phyloP scores from a whole-genome alignment of 2,113 vertebrate genomes.

The Hippopotamus amphibius region DNA sequence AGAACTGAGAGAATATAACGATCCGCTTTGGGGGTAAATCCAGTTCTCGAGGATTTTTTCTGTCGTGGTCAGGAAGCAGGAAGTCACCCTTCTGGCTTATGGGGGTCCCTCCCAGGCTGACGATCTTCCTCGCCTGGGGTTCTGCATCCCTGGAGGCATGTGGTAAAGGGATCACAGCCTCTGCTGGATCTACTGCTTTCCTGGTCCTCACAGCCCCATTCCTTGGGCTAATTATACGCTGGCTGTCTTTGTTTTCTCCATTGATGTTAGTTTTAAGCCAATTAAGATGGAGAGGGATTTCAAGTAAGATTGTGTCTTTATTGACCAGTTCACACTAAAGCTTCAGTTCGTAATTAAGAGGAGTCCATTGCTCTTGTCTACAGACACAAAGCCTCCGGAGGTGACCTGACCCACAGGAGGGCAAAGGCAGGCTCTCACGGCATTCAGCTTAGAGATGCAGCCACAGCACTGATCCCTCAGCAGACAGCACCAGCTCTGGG shows the following conservation, averaged over 20 bases:
- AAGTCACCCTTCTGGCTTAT: background rate
- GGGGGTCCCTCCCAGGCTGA: background rate
- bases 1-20: background rate
- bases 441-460: background rate
- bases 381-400: background rate
- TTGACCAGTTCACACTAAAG: background rate
- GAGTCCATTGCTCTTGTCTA: background rate
- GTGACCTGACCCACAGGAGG: background rate
- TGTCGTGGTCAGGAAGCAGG: background rate
- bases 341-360: background rate
- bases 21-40: background rate
- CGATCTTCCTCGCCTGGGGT: no score
- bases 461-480: background rate
- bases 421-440: background rate
- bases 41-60: background rate
- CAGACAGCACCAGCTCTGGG: background rate
- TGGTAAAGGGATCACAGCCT: background rate
- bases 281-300: constrained; percentile 32
- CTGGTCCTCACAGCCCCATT: background rate
- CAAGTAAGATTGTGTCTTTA: background rate
- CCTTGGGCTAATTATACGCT: background rate
- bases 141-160: background rate
- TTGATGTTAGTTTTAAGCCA: constrained; percentile 37
- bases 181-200: background rate
- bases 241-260: background rate